These are phyloP conservation scores for Otocyon megalotis DNA, from an alignment of 2,113 vertebrate genomes.

Conservation along the genomic window DNA sequence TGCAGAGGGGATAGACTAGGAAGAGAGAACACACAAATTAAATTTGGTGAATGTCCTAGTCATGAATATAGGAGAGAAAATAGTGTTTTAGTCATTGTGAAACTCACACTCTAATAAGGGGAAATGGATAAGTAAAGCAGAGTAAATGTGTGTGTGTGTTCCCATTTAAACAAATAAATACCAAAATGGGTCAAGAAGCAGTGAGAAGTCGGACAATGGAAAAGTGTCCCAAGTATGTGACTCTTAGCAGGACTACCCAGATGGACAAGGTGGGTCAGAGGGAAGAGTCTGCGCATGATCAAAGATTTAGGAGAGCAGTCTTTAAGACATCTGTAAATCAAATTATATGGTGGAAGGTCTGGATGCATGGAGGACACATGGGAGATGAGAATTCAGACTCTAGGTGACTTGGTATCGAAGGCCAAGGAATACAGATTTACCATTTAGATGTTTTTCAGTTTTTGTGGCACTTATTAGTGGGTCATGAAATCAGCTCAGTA, in stretches of 20 bases:
- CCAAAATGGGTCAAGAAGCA: neutral
- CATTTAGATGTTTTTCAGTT: neutral
- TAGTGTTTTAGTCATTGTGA: neutral
- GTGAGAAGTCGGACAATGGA: neutral
- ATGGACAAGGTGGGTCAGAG: neutral
- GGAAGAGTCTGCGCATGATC: neutral
- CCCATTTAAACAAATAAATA: neutral
- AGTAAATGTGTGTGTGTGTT: neutral
- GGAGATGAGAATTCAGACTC: neutral
- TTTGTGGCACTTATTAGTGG: neutral
- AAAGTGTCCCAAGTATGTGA: neutral
- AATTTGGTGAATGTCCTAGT: neutral
- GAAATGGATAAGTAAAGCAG: neutral
- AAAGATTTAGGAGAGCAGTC: neutral
- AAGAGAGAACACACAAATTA: neutral
- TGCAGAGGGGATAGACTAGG: neutral
- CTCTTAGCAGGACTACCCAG: neutral
- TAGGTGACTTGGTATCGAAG: neutral
- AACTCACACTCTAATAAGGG: neutral
- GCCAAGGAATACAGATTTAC: neutral
- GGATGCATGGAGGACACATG: accelerated
- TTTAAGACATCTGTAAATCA: neutral
- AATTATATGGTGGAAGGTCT: too few species aligned
- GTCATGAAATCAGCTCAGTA: neutral
- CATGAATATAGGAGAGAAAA: neutral